These are phyloP conservation scores for Cairina moschata DNA, from an alignment of 2,113 vertebrate species.

Conservation along the genomic window DNA sequence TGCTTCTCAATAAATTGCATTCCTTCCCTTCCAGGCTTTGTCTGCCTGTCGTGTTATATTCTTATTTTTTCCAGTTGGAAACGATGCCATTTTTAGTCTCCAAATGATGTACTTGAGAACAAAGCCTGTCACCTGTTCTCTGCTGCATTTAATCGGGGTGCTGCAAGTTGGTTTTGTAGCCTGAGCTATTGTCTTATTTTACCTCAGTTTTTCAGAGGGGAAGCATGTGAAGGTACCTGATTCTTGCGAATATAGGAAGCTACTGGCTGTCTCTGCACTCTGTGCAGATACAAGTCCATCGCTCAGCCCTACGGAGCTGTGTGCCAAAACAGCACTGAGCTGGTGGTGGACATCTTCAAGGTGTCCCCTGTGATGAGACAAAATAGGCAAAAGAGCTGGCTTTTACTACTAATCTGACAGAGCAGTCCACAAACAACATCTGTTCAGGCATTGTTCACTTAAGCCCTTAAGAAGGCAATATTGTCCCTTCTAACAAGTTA, in stretches of 20 bases:
- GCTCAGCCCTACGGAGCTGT: neutral
- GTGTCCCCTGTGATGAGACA: neutral
- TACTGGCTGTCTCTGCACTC: neutral
- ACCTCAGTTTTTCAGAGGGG: neutral
- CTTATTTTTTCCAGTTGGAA: constrained; percentile 12
- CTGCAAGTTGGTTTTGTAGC: neutral
- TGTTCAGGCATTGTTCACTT: neutral
- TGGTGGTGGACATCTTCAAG: neutral
- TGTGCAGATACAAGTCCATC: neutral
- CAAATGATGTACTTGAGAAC: neutral
- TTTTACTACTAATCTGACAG: neutral
- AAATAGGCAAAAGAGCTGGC: neutral
- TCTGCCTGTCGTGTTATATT: neutral
- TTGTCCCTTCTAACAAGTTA: neutral
- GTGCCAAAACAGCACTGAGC: neutral
- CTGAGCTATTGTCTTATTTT: neutral
- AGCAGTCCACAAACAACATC: neutral
- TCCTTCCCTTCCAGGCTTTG: neutral
- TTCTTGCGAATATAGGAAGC: neutral
- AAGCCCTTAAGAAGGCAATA: neutral
- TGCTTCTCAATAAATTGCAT: neutral
- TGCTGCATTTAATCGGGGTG: neutral
- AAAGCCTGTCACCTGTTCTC: constrained; percentile 20
- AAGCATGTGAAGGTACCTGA: rapidly evolving
- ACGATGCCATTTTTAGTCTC: neutral